A percentile compares a stretch with the other conserved stretches of the same genome.
These are phyloP conservation scores for Muschampia plurimacula DNA, from an alignment of 2,888 invertebrate species.

Conservation along the genomic window DNA sequence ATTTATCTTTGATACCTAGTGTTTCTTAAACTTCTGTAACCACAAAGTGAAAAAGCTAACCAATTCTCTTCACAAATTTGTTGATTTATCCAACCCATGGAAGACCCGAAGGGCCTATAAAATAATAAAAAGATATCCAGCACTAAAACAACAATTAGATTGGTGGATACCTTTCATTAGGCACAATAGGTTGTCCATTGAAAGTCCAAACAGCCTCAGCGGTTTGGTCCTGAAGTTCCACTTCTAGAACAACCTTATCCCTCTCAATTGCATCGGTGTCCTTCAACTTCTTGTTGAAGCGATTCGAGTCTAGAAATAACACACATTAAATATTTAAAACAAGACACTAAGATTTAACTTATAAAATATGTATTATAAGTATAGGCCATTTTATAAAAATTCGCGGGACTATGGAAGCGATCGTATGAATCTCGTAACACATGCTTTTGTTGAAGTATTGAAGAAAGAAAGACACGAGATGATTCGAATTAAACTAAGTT, in stretches of 20 bases:
- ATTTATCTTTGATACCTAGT: too few relatives aligned
- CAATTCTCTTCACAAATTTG: too few relatives aligned
- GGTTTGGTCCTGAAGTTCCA: conserved; percentile 98
- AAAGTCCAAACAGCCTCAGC: conserved; percentile 98
- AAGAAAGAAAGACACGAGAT: too few relatives aligned
- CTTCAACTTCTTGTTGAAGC: conserved; percentile 98
- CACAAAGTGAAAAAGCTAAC: too few relatives aligned
- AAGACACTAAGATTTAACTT: neutral
- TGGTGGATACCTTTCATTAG: conserved; percentile 87
- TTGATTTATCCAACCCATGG: too few relatives aligned
- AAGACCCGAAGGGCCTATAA: too few relatives aligned
- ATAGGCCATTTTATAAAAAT: neutral
- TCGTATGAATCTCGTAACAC: too few relatives aligned
- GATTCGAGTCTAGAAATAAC: conserved; percentile 92
- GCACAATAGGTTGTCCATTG: conserved; percentile 95
- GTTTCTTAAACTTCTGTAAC: too few relatives aligned
- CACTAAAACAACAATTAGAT: neutral
- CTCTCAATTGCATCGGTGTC: conserved; percentile 97
- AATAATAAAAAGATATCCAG: too few relatives aligned
- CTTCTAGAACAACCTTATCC: conserved; percentile 95
- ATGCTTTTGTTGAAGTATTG: too few relatives aligned
- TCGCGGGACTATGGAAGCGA: neutral
- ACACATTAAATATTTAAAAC: neutral
- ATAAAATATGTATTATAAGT: too few relatives aligned
- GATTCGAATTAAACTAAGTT: too few relatives aligned